phyloP scores from a whole-genome alignment of 2,113 vertebrate species.

The Thomomys bottae region DNA sequence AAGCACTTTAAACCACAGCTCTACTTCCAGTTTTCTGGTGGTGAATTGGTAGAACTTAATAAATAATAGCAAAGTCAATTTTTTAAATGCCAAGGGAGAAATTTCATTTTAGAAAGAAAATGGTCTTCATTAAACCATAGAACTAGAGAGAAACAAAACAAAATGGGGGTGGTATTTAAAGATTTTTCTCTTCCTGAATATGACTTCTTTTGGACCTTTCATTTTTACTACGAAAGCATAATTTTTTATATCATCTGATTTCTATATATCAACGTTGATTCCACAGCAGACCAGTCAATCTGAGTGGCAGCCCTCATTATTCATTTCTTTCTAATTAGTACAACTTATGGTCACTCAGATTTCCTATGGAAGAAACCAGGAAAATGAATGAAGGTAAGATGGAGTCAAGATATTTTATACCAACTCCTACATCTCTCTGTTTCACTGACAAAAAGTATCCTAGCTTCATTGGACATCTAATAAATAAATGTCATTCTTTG shows the following conservation, averaged over 20 bases:
- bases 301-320: background rate
- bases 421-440: background rate
- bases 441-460: background rate
- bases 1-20: too few species aligned
- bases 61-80: background rate
- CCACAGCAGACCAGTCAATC: background rate
- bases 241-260: slow-evolving; percentile 29
- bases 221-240: background rate
- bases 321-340: slow-evolving; percentile 7
- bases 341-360: too few species aligned
- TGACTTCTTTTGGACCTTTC: background rate
- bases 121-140: background rate
- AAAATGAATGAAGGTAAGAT: background rate
- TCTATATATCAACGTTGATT: background rate
- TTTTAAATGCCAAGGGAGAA: background rate
- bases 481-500: background rate
- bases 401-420: background rate
- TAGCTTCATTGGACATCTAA: background rate
- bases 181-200: background rate
- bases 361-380: background rate
- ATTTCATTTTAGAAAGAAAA: background rate
- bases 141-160: background rate
- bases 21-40: too few species aligned
- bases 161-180: background rate
- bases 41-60: background rate